Evolutionary conservation across 2,113 vertebrate species (phyloP), one percentile per base, ranked within the genome.

Genomic region (Triplophysa siluroides): DNA sequence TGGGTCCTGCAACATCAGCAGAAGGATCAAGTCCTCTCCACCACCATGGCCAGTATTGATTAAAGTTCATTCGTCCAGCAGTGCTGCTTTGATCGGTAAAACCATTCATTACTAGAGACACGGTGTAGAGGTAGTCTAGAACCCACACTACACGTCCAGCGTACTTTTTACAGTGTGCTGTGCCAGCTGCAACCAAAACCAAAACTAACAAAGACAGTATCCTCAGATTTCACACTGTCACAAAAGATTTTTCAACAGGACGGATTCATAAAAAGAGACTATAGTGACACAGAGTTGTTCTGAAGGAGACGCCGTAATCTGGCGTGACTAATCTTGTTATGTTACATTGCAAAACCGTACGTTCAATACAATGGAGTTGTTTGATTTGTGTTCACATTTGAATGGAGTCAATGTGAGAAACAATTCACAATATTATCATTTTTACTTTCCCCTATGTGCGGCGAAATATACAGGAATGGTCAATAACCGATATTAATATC

Each of bases 21-120:
- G 62, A 81, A 86, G 83, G 81, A 79, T 66, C 72, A 47, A 72
- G 47, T 79, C 84, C 86, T 78, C 79, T 41, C 83, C 54, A 86
- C 68, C 71, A 73, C 84, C 78, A 13, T 68, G 50, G 78, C 85
- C 89, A 82, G 81, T 84, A 91, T 92, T 83, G 88, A 91, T 92
- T 88, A 66, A 68, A 78, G 86, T 90, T 90, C 89, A 93, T 91
- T 84, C 87, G 88, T 88, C 84, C 88, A 88, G 89, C 56, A 88
- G 84, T 83, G 74, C 0, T 58, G 83, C 88, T 91, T 83, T 92
- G 89, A 92, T 91, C 87, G 84, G 14, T 71, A 76, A 85, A 85
- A 83, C 41, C 78, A 16, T 78, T 81, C 78, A 86, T 52, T 72
- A 77, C 78, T 73, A 79, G 79, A 79, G 65, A 77, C 54, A 64